These are phyloP conservation scores for Hippocampus zosterae DNA, from an alignment of 2,113 vertebrate species.

Conservation along the genomic window DNA sequence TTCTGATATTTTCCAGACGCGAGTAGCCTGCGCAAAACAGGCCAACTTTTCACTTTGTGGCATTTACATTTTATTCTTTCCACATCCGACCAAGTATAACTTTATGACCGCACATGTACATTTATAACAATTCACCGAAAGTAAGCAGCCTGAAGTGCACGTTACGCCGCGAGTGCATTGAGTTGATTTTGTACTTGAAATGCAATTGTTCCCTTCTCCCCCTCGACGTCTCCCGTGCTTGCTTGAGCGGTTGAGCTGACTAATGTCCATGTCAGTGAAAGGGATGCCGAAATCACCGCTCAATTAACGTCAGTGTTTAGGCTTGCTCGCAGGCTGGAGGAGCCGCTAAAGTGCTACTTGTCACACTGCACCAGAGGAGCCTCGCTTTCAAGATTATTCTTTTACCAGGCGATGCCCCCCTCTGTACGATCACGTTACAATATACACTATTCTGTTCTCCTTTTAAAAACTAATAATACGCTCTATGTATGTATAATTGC, in stretches of 20 bases:
- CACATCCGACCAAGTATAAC: not conserved
- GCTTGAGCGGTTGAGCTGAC: conserved; percentile 8
- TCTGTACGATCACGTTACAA: not conserved
- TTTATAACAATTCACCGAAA: not conserved
- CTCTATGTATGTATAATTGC: no score
- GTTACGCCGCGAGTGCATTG: not conserved
- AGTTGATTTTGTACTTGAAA: not conserved
- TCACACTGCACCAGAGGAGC: conserved; percentile 27
- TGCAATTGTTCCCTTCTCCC: conserved; percentile 6
- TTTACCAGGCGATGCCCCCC: not conserved
- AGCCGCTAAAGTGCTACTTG: conserved; percentile 68
- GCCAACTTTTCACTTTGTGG: not conserved
- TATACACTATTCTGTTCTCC: not conserved
- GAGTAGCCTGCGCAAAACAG: not conserved
- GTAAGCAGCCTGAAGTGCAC: not conserved
- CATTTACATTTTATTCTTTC: not conserved
- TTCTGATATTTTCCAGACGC: conserved; percentile 45
- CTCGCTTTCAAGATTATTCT: conserved; percentile 32
- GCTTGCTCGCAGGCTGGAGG: conserved; percentile 72
- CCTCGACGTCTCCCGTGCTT: conserved; percentile 4
- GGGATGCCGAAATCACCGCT: conserved; percentile 70
- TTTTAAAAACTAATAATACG: not conserved
- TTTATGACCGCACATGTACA: not conserved
- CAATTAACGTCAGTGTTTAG: conserved; percentile 70
- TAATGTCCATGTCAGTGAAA: conserved; percentile 62